Conservation (phyloP, 2,888 invertebrate genomes). For the Plagodis pulveraria region DNA sequence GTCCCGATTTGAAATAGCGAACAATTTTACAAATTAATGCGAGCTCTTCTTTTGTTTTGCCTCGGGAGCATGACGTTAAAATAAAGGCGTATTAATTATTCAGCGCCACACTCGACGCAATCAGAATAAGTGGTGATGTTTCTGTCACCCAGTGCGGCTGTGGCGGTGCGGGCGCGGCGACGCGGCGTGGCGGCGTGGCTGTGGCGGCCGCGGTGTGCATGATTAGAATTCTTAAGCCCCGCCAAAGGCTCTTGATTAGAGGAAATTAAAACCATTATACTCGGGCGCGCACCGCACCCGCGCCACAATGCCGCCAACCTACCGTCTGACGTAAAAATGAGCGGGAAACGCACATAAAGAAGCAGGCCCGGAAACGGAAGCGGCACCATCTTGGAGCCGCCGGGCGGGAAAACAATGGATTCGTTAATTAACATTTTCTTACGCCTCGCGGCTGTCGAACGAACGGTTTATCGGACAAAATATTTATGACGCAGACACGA, state of each 20-base stretch:
- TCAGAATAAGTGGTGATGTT: constrained; percentile 85
- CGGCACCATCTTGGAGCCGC: constrained; percentile 86
- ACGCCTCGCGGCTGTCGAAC: constrained; percentile 86
- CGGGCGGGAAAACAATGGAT: constrained; percentile 89
- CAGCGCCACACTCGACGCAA: constrained; percentile 83
- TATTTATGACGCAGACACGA: constrained; percentile 81
- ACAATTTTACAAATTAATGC: constrained; percentile 68
- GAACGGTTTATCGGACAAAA: constrained; percentile 85
- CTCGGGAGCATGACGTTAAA: constrained; percentile 66
- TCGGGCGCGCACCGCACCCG: constrained; percentile 69
- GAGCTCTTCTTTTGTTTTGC: constrained; percentile 72
- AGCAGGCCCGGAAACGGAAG: constrained; percentile 82
- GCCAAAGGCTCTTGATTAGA: constrained; percentile 84
- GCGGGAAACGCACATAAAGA: constrained; percentile 83
- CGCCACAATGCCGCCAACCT: constrained; percentile 68
- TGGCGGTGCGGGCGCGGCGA: constrained; percentile 32
- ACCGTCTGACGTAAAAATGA: constrained; percentile 79
- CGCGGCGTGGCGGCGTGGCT: constrained; percentile 36
- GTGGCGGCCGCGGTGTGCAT: constrained; percentile 62
- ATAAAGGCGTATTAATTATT: constrained; percentile 84
- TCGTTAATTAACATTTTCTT: constrained; percentile 93
- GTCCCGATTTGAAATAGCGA: constrained; percentile 52
- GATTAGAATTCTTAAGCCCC: constrained; percentile 85
- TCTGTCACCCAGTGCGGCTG: constrained; percentile 74
- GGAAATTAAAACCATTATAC: constrained; percentile 86